phyloP scores from a whole-genome alignment of 2,888 invertebrate genomes.

The Cordylochernes scorpioides region DNA sequence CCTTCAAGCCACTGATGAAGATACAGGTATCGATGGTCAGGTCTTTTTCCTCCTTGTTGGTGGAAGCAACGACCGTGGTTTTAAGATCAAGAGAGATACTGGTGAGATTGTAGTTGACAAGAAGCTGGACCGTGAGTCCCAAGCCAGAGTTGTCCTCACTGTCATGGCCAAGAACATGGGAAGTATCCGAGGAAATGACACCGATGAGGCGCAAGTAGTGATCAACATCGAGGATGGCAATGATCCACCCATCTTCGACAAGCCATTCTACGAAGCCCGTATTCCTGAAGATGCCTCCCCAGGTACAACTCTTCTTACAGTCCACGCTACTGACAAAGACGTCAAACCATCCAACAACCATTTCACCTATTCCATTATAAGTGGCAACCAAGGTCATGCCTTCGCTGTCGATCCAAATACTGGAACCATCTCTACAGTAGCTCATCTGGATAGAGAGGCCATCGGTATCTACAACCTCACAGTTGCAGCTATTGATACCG shows the following conservation, averaged over 20 bases:
- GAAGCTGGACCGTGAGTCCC: constrained; percentile 56
- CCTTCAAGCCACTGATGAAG: constrained; percentile 64
- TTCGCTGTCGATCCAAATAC: constrained; percentile 65
- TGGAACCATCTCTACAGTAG: constrained; percentile 47
- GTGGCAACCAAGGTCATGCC: constrained; percentile 49
- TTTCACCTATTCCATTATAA: constrained; percentile 63
- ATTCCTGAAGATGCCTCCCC: constrained; percentile 49
- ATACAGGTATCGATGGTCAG: constrained; percentile 56
- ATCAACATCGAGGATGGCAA: constrained; percentile 84
- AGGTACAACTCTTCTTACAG: constrained; percentile 44
- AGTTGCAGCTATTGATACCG: constrained; percentile 64
- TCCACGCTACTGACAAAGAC: constrained; percentile 70
- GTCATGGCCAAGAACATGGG: constrained; percentile 84
- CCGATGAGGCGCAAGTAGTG: constrained; percentile 76
- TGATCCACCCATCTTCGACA: constrained; percentile 66
- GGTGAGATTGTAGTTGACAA: constrained; percentile 58
- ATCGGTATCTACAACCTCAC: constrained; percentile 42
- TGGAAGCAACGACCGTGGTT: constrained; percentile 70
- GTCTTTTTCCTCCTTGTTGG: constrained; percentile 78
- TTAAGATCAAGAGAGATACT: constrained; percentile 44
- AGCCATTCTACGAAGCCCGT: constrained; percentile 42
- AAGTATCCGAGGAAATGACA: constrained; percentile 75
- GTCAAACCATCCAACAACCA: constrained; percentile 68
- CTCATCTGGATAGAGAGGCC: constrained; percentile 50
- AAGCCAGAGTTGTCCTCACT: constrained; percentile 59